Base-by-base conservation (phyloP, 2,797 vertebrate genomes). In the Sebastes cheni region DNA sequence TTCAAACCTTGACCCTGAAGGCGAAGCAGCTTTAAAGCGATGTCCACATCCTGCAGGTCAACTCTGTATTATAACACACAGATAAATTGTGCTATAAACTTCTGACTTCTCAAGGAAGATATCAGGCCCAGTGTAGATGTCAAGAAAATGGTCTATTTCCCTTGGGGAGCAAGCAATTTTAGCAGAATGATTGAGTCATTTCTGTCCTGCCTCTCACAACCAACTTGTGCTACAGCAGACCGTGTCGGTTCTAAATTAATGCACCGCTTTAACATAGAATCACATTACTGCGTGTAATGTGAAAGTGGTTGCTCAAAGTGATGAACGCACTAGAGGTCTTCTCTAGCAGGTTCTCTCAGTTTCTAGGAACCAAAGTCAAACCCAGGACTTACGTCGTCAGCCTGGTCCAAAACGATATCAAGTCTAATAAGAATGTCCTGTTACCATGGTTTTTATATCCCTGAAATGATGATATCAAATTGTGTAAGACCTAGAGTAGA, bases 1-100 rank as follows among this genome's bases (percentile, higher is more conserved):
- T 74, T n/a, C 23, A 70, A 72, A 74, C 14, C 29, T 32, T 77
- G 72, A 77, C 32, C 69, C 50, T 74, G n/a, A 66, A 55, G 42
- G 18, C 39, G 39, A 84, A 56, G 5, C 29, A 29, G 62, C 34
- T 75, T 58, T 69, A 59, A 55, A 72, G 25, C 6, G 6, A 36
- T 67, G 32, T 79, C 27, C 32, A 52, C 55, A 39, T 75, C 18
- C 18, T 67, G 29, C 29, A 18, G 58, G 8, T 68, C 58, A 64
- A 34, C 22, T 36, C 56, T 64, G 54, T 39, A 18, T 67, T 22
- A 75, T 54, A 67, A 68, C 20, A 6, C 70, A 25, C 10, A 18
- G 30, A 36, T 30, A 25, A 18, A 42, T 18, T 68, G 20, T 8
- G 16, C 12, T 29, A n/a, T 32, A 74, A 23, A 36, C 6, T 30